Percentiles rank a stretch among this genome's conserved stretches.
Evolutionary conservation across 2,113 vertebrate genomes (phyloP).

Genomic region (Vulpes lagopus): DNA sequence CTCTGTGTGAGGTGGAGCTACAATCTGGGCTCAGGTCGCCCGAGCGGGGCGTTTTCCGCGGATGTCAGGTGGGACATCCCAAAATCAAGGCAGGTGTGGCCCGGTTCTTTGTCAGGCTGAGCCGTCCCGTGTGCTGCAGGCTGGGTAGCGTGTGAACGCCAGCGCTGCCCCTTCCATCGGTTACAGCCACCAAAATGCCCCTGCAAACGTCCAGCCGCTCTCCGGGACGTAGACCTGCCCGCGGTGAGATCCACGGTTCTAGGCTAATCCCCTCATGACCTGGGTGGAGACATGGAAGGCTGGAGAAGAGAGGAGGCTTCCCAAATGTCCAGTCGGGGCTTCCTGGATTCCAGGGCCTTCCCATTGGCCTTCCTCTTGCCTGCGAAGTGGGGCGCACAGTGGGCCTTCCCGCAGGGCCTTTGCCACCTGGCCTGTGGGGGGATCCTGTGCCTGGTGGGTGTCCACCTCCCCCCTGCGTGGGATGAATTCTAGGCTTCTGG

Average conservation of each 20-base stretch:
- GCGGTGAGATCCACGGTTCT: neutral
- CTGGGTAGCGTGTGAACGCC: neutral
- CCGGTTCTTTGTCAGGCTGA: accelerated
- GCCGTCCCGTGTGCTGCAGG: neutral
- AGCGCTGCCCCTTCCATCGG: accelerated
- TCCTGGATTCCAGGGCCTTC: neutral
- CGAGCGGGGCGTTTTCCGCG: neutral
- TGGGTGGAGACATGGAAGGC: neutral
- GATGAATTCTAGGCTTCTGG: neutral
- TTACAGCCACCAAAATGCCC: neutral
- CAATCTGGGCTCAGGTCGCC: neutral
- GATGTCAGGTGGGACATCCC: neutral
- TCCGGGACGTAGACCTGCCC: neutral
- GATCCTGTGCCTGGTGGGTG: neutral
- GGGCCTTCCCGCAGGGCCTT: neutral
- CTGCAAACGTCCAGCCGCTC: neutral
- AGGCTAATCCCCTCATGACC: neutral
- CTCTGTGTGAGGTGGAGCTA: neutral
- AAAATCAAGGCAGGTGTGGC: neutral
- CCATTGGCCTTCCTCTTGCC: too few relatives aligned
- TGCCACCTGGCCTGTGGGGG: neutral
- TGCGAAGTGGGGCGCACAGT: accelerated
- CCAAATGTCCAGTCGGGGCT: accelerated
- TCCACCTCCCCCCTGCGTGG: neutral
- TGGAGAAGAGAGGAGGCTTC: neutral